These are phyloP conservation scores for Microvelia longipes DNA, from an alignment of 1,140 invertebrate genomes.

Conservation along the genomic window DNA sequence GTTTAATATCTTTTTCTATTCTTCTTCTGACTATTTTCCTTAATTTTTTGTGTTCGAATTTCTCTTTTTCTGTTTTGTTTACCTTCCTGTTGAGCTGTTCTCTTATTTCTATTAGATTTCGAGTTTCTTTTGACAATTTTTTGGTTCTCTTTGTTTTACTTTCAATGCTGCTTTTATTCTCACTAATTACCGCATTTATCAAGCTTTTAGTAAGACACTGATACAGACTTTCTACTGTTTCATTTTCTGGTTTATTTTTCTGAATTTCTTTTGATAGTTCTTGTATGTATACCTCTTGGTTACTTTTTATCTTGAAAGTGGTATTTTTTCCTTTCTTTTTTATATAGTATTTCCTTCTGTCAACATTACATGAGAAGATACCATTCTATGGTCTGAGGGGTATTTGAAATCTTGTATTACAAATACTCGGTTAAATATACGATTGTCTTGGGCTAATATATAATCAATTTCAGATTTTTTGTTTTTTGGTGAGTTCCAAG, in stretches of 20 bases:
- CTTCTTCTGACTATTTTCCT: neutral
- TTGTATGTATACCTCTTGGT: too few relatives aligned
- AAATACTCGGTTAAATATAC: neutral
- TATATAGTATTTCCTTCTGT: neutral
- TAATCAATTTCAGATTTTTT: neutral
- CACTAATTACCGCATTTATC: neutral
- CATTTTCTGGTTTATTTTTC: too few relatives aligned
- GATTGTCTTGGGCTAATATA: neutral
- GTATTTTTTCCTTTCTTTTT: neutral
- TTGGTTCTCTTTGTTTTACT: neutral
- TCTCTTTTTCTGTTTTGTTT: constrained; percentile 1
- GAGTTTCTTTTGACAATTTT: neutral
- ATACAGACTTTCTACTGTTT: too few relatives aligned
- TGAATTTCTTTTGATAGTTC: too few relatives aligned
- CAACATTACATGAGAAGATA: neutral
- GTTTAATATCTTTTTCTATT: neutral
- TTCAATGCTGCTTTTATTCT: neutral
- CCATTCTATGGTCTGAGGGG: neutral
- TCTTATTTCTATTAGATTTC: neutral
- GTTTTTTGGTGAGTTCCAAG: neutral
- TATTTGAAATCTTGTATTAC: neutral
- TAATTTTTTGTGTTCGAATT: neutral
- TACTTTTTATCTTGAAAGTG: neutral
- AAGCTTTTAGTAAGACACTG: too few relatives aligned
- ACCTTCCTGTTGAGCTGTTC: neutral